A percentile compares a stretch with the other conserved stretches of the same genome.
Conservation (phyloP, 2,888 invertebrate species). For the Podabrus alpinus region DNA sequence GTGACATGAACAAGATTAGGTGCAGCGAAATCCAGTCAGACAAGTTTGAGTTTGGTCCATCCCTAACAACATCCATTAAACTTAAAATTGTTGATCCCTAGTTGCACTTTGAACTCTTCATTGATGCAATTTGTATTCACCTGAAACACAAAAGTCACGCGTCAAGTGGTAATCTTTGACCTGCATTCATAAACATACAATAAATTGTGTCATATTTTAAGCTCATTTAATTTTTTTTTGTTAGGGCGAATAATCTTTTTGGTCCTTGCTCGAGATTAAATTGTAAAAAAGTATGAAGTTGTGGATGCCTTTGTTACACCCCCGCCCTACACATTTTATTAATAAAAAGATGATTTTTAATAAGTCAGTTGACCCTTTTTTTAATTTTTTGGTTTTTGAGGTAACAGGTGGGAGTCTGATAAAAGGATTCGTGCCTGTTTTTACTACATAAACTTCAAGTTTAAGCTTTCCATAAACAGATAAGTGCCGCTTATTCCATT, state of each 20-base stretch:
- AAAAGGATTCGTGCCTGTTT: too few species aligned
- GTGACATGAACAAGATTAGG: not conserved
- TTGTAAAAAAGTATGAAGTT: not conserved
- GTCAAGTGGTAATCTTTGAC: conserved; percentile 17
- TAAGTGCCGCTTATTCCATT: too few species aligned
- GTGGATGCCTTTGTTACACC: too few species aligned
- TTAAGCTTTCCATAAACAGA: too few species aligned
- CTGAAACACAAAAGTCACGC: conserved; percentile 6
- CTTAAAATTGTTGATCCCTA: conserved; percentile 7
- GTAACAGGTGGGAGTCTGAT: too few species aligned
- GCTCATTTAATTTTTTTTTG: not conserved
- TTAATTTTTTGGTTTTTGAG: too few species aligned
- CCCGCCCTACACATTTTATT: too few species aligned
- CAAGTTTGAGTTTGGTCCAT: conserved; percentile 25
- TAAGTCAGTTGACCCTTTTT: too few species aligned
- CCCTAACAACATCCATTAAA: conserved; percentile 16
- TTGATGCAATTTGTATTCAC: conserved; percentile 8
- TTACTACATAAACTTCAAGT: too few species aligned
- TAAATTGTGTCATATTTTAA: not conserved
- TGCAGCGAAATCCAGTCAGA: conserved; percentile 8
- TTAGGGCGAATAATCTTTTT: not conserved
- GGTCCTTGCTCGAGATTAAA: not conserved
- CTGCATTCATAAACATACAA: not conserved
- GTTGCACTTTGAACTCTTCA: conserved; percentile 13
- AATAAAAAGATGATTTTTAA: too few species aligned